Base-by-base conservation (phyloP, 2,797 vertebrate species). In the Enoplosus armatus region DNA sequence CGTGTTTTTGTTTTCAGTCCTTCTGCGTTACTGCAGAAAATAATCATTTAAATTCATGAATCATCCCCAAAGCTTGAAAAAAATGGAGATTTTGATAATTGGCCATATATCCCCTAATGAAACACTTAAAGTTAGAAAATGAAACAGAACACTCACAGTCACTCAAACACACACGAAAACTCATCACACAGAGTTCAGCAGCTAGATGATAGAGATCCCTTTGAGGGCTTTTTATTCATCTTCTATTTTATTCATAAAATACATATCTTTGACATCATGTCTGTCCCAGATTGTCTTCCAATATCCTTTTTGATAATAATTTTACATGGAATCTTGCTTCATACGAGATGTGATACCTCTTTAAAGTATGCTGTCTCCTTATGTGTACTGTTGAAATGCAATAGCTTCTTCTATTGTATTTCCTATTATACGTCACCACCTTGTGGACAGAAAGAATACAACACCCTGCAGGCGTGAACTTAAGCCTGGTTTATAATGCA, bases 391-490 rank as follows among this genome's bases (percentile, higher is more conserved):
- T 35, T 66, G 22, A 39, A 22, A 29, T 59, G 35, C 35, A 59
- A 10, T 7, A 4, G 10, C 7, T 3, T 68, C 3, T 33, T 10
- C 9, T 14, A 5, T 12, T 45, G 10, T 33, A 66, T 86, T 82
- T 84, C 53, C 51, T 82, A 18, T 75, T 65, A 3, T 86, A 71
- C 65, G 77, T 3, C 58, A 22, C 92, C 94, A 87, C 82, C 92
- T 85, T 82, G 88, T 94, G 94, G 90, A 66, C 53, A 77, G 39
- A 80, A 31, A 47, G 0, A 31, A 26, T 69, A 64, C 31, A 72
- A 64, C 80, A 80, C 10, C 20, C 20, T 79, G 63, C 43, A 81
- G 68, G 75, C 29, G 7, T 15, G 11, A 24, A 14, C 35, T 18
- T 9, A 59, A 18, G 16, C 20, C 11, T 55, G 31, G 3, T 26